Percentiles rank a stretch among this genome's conserved stretches.
These are phyloP conservation scores for Lepisosteus oculatus DNA, from an alignment of 2,113 vertebrate species.

Conservation along the genomic window DNA sequence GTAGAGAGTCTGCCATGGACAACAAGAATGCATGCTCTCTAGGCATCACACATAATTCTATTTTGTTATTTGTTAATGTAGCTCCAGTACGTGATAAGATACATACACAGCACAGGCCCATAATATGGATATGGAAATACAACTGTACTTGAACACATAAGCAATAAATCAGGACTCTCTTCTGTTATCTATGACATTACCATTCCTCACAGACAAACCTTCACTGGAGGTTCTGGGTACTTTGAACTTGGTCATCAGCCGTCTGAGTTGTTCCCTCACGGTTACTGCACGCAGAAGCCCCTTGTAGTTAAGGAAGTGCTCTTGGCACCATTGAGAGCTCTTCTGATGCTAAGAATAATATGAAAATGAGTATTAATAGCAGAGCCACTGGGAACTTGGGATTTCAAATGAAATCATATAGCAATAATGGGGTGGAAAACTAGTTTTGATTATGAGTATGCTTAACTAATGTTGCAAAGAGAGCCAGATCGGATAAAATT, in stretches of 20 bases:
- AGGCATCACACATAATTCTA: no score
- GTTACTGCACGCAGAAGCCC: slow-evolving; percentile 84
- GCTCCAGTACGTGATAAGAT: no score
- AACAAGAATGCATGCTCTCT: no score
- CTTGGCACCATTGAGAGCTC: slow-evolving; percentile 95
- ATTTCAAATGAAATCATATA: background rate
- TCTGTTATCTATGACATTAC: no score
- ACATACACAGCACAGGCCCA: background rate
- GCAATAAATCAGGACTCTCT: background rate
- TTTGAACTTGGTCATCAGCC: slow-evolving; percentile 93
- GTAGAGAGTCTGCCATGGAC: no score
- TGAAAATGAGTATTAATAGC: background rate
- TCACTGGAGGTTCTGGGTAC: slow-evolving; percentile 91
- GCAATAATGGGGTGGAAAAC: no score
- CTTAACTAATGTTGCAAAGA: no score
- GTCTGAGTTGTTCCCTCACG: slow-evolving; percentile 91
- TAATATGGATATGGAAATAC: background rate
- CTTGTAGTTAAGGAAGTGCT: slow-evolving; percentile 96
- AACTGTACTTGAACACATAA: background rate
- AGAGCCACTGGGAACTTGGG: no score
- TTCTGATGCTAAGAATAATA: slow-evolving; percentile 78
- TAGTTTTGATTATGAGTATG: no score
- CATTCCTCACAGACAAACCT: slow-evolving; percentile 58
- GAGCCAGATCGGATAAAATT: no score
- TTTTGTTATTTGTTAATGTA: no score